Evolutionary conservation across 2,888 invertebrate species (phyloP).

Genomic region (Caenorhabditis sp.): DNA sequence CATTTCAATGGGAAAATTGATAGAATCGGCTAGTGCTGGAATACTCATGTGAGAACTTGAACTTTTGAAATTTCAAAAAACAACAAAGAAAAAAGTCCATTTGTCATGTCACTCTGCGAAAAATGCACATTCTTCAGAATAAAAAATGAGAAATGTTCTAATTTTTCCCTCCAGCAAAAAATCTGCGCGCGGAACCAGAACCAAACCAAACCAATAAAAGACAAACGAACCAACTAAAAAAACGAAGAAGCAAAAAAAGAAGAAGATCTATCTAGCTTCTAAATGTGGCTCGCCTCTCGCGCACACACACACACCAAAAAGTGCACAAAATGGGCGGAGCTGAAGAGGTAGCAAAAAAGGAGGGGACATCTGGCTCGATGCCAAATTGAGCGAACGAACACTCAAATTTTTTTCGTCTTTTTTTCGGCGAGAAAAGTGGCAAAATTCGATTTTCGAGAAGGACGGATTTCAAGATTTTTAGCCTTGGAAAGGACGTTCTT

Average conservation of each 20-base stretch:
- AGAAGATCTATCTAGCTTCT: slow-evolving; percentile 2
- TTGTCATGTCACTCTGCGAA: no score
- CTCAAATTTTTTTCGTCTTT: background rate
- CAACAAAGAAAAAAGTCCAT: no score
- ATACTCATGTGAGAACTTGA: no score
- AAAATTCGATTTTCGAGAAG: no score
- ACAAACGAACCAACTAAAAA: slow-evolving; percentile 14
- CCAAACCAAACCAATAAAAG: background rate
- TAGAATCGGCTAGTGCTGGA: background rate
- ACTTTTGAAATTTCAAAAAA: no score
- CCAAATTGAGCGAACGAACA: slow-evolving; percentile 18
- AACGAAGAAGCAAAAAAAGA: slow-evolving; percentile 4
- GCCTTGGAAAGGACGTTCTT: no score
- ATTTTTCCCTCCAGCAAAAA: no score
- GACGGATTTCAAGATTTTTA: no score
- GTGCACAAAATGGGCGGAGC: slow-evolving; percentile 34
- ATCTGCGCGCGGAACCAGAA: no score
- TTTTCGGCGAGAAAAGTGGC: background rate
- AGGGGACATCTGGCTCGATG: slow-evolving; percentile 38
- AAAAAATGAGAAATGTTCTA: no score
- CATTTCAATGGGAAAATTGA: background rate
- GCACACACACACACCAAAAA: slow-evolving; percentile 24
- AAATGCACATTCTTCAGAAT: no score
- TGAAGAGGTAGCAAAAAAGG: slow-evolving; percentile 5
- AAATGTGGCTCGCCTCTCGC: slow-evolving; percentile 7